Evolutionary conservation across 2,113 vertebrate species (phyloP).

Genomic region (Labeo catla): DNA sequence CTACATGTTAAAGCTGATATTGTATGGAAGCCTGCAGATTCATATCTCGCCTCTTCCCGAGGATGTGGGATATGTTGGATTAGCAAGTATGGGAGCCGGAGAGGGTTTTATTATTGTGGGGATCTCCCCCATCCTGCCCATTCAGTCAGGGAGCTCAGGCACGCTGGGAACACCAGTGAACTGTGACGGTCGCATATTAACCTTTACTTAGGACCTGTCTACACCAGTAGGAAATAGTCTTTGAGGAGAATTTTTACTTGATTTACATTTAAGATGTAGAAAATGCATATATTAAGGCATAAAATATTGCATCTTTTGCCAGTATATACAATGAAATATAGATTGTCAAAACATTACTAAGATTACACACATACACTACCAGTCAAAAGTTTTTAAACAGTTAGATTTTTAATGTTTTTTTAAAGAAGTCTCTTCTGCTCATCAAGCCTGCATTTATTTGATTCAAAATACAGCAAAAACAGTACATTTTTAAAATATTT

Average conservation of each 20-base stretch:
- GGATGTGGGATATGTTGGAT: background rate
- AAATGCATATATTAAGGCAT: background rate
- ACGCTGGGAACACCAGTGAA: constrained; percentile 38
- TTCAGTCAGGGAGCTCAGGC: constrained; percentile 54
- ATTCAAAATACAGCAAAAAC: background rate
- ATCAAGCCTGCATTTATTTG: no score
- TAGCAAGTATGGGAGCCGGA: constrained; percentile 8
- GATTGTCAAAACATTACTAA: background rate
- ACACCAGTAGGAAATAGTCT: background rate
- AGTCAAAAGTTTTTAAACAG: no score
- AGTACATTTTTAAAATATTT: background rate
- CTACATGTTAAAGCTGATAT: constrained; percentile 7
- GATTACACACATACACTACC: background rate
- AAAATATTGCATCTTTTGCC: background rate
- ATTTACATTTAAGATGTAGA: background rate
- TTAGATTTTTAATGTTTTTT: no score
- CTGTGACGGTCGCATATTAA: constrained; percentile 16
- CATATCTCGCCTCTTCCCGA: constrained; percentile 33
- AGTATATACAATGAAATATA: background rate
- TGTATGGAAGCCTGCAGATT: constrained; percentile 38
- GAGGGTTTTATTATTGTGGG: constrained; percentile 46
- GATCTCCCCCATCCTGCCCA: constrained; percentile 36
- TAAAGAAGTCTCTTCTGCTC: no score
- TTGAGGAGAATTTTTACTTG: background rate
- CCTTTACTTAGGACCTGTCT: background rate